Conservation (phyloP, 2,113 vertebrate genomes). For the Ptilorrhoa leucosticta region DNA sequence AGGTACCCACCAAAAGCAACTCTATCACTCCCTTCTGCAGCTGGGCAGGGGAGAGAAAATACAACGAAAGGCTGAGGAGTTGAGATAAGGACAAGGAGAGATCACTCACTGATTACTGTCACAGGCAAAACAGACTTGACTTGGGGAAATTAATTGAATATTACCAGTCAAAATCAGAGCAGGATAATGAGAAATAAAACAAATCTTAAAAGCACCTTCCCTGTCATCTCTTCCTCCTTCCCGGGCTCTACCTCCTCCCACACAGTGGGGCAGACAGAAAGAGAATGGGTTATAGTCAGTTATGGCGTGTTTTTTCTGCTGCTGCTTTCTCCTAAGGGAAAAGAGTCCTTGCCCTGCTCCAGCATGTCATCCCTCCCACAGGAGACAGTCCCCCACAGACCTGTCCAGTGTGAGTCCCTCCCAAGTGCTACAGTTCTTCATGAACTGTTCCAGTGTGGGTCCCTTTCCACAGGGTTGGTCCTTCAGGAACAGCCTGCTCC, state of each 20-base stretch:
- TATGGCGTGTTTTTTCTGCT: background rate
- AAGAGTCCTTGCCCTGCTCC: background rate
- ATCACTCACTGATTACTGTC: background rate
- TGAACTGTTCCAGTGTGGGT: background rate
- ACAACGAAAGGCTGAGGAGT: background rate
- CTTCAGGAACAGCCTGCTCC: rapidly evolving
- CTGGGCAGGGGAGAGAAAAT: background rate
- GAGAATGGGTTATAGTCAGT: background rate
- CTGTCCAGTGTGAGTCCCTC: background rate
- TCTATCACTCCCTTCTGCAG: background rate
- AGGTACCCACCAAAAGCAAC: background rate
- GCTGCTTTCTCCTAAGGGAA: background rate
- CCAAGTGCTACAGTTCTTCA: background rate
- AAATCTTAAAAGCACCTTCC: background rate
- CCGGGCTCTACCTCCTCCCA: background rate
- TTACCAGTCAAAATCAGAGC: background rate
- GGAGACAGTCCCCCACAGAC: background rate
- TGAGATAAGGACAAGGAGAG: background rate
- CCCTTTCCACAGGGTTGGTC: background rate
- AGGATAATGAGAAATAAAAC: background rate
- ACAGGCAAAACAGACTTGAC: background rate
- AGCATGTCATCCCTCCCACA: background rate
- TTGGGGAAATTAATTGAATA: background rate
- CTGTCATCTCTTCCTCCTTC: background rate
- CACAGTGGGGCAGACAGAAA: background rate